Base-by-base conservation (phyloP, 2,797 vertebrate species). In the Cyprinodon diabolis region DNA sequence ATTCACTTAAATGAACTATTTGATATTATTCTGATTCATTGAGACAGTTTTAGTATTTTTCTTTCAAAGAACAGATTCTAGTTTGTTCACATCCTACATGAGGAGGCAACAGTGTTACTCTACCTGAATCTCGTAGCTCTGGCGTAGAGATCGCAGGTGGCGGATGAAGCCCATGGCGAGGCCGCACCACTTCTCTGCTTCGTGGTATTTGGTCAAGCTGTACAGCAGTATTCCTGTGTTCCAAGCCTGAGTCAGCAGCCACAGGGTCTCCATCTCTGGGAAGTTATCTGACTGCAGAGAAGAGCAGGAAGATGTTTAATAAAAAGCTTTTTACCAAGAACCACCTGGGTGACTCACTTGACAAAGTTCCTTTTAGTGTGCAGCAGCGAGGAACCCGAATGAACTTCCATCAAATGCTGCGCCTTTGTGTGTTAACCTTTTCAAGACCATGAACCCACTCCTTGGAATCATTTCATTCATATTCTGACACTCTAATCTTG, bases 181-280 rank as follows among this genome's bases (percentile, higher is more conserved):
- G 62, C 92, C 88, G 12, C 96, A 97, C 97, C 97, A 99, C 82
- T 91, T 96, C 90, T 97, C 96, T 1, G 97, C 95, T 80, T 95
- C 94, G 0, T 87, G 78, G 71, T 95, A 98, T 87, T 95, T 96
- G 11, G 90, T 90, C 76, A 90, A 63, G 23, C 91, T 94, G 81
- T 96, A 97, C 76, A 97, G 93, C 85, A 94, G 71, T 81, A 98
- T 94, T 66, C 97, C 98, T 1, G 91, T 96, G 82, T 99, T 99
- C 97, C 97, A 99, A 10, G 96, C 95, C 69, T 94, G 94, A 63
- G 95, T 96, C 94, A 99, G 95, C 87, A 99, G 77, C 97, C 97
- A 98, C 86, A 98, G 86, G 76, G 94, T 93, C 92, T 99, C 97
- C 79, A 89, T 84, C 90, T 99, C 96, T 72, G 97, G 96, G 82